A percentile compares a stretch with the other conserved stretches of the same genome.
phyloP scores from a whole-genome alignment of 2,113 vertebrate genomes.

The Otis tarda region DNA sequence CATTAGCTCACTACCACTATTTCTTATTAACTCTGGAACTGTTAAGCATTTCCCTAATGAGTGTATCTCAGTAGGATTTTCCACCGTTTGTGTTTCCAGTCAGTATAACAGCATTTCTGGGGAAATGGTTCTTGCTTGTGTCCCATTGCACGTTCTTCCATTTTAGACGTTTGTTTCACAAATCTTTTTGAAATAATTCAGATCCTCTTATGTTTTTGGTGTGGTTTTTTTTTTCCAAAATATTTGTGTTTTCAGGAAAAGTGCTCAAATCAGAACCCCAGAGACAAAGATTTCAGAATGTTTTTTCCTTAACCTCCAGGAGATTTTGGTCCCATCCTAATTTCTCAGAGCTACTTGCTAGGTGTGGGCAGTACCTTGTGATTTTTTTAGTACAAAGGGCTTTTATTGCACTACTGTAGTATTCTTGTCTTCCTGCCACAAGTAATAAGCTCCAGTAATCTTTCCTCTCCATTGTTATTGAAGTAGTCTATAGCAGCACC shows the following conservation, averaged over 20 bases:
- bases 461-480: neutral
- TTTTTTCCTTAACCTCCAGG: neutral
- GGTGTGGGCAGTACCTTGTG: neutral
- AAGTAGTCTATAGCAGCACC: neutral
- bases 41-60: neutral
- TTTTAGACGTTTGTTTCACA: neutral
- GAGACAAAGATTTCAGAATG: neutral
- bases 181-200: neutral
- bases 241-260: neutral
- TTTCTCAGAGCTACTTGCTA: neutral
- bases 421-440: neutral
- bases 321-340: neutral
- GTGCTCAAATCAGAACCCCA: neutral
- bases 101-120: neutral
- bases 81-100: neutral
- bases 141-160: neutral
- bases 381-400: neutral
- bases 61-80: neutral
- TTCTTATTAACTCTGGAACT: constrained; percentile 29
- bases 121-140: neutral
- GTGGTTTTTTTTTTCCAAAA: neutral
- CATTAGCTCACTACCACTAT: neutral
- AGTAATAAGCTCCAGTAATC: neutral
- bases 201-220: neutral
- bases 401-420: neutral